Percentiles rank a stretch among this genome's conserved stretches.
Conservation (phyloP, 2,113 vertebrate species). For the Ameiurus melas region DNA sequence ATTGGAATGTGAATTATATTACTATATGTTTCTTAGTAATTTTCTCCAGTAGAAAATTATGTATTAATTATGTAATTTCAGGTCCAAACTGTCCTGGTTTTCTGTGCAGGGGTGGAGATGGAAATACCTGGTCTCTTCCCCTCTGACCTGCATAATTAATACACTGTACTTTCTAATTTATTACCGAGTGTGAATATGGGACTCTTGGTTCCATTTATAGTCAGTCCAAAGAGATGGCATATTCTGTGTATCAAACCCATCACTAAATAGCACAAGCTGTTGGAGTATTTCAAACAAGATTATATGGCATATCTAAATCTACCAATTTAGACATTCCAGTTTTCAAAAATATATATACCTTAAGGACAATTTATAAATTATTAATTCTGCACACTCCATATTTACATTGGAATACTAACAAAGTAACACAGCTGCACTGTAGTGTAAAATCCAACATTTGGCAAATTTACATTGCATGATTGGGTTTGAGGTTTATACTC, state of each 20-base stretch:
- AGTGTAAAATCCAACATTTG: neutral
- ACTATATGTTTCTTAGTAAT: neutral
- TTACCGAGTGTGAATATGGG: constrained; percentile 44
- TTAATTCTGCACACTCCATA: neutral
- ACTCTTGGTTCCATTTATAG: constrained; percentile 28
- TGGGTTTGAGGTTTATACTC: neutral
- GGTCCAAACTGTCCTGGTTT: constrained; percentile 5
- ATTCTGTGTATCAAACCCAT: constrained; percentile 2
- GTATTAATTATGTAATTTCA: neutral
- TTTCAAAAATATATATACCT: neutral
- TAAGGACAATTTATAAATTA: neutral
- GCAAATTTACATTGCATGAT: neutral
- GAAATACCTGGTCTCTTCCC: constrained; percentile 17
- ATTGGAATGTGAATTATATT: neutral
- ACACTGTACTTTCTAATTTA: constrained; percentile 23
- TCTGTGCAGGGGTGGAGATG: constrained; percentile 12
- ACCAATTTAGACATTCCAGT: neutral
- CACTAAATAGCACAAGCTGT: neutral
- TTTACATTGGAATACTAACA: neutral
- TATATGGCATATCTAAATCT: neutral
- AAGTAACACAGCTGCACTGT: neutral
- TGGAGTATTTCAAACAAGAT: neutral
- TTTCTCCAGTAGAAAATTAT: neutral
- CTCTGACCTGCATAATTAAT: constrained; percentile 30
- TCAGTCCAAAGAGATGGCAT: neutral